These are phyloP conservation scores for Drosophila eugracilis DNA, from an alignment of 1,140 invertebrate species.

Conservation along the genomic window DNA sequence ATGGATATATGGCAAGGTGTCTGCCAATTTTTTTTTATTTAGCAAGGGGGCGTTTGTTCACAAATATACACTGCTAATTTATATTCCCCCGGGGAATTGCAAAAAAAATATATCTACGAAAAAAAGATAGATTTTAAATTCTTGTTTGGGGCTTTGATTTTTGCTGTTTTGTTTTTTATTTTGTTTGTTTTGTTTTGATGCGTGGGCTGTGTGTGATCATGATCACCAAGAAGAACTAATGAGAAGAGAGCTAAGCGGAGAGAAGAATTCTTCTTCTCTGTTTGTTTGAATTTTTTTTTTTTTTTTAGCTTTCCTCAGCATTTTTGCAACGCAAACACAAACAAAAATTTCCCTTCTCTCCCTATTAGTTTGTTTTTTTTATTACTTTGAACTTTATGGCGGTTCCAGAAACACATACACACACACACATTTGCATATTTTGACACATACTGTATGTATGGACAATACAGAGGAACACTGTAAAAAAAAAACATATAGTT, in stretches of 20 bases:
- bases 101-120: background rate
- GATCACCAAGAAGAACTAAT: background rate
- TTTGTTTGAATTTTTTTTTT: conserved; percentile 35
- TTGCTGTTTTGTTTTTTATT: no score
- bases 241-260: conserved; percentile 1
- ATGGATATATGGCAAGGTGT: conserved; percentile 62
- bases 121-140: conserved; percentile 27
- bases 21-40: conserved; percentile 46
- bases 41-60: conserved; percentile 48
- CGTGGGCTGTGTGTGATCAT: conserved; percentile 42
- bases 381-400: conserved; percentile 76
- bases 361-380: conserved; percentile 40
- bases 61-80: conserved; percentile 38
- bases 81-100: conserved; percentile 14
- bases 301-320: conserved; percentile 10
- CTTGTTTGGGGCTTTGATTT: conserved; percentile 34
- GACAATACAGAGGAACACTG: no score
- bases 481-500: conserved; percentile 7
- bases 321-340: conserved; percentile 17
- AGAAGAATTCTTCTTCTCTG: conserved; percentile 2
- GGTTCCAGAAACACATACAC: conserved; percentile 31
- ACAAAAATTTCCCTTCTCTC: conserved; percentile 26
- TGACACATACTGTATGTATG: conserved; percentile 4
- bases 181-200: conserved; percentile 52
- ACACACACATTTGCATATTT: background rate